phyloP scores from a whole-genome alignment of 2,888 invertebrate species.

The Metallyticus violacea region DNA sequence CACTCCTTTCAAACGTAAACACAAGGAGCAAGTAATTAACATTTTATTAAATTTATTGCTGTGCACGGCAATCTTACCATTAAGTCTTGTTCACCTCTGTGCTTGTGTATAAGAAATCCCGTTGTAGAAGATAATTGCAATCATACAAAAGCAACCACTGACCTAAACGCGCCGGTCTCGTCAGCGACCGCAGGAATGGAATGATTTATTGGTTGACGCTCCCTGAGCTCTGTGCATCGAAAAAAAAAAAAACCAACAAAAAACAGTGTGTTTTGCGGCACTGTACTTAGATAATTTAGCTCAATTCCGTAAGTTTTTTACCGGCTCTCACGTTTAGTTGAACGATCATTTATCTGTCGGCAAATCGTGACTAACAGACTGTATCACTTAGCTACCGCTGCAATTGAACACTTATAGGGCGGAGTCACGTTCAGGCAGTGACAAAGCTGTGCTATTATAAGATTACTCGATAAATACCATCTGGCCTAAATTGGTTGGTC shows the following conservation, averaged over 20 bases:
- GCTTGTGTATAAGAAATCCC: not conserved
- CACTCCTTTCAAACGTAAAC: no score
- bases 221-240: not conserved
- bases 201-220: not conserved
- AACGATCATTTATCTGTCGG: not conserved
- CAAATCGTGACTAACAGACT: not conserved
- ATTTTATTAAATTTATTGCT: not conserved
- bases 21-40: not conserved
- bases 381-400: not conserved
- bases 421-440: not conserved
- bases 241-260: not conserved
- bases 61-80: not conserved
- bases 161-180: not conserved
- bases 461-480: not conserved
- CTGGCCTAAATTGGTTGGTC: not conserved
- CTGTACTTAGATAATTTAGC: not conserved
- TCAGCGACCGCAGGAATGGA: not conserved
- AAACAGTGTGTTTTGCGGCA: not conserved
- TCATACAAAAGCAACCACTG: no score
- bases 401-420: not conserved
- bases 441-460: not conserved
- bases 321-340: not conserved
- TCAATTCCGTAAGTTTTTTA: not conserved
- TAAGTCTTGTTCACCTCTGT: not conserved
- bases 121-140: not conserved